Evolutionary conservation across 35 echinoderm and acorn worm species (phyloP).

Genomic region (Amphiura filiformis): DNA sequence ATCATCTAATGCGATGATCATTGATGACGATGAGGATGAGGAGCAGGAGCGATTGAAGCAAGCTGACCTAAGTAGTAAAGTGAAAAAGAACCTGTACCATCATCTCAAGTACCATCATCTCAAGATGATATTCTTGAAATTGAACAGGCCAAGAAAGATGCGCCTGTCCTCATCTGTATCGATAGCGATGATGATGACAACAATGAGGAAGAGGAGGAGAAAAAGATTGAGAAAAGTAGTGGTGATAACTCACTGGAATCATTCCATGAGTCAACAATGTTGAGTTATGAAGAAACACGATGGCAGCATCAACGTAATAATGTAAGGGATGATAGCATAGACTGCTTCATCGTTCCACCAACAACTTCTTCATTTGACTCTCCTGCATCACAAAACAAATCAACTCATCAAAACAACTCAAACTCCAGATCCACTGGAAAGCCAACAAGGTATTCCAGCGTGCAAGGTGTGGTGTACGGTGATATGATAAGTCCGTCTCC

Average conservation of each 20-base stretch:
- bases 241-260: neutral
- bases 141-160: neutral
- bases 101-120: too few species aligned
- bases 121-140: constrained; percentile 1
- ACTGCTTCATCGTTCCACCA: too few species aligned
- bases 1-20: neutral
- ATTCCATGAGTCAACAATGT: neutral
- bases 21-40: neutral
- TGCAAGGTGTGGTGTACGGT: too few species aligned
- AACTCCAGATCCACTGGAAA: too few species aligned
- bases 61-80: neutral
- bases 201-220: neutral
- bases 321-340: too few species aligned
- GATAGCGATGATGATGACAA: neutral
- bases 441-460: too few species aligned
- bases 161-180: neutral
- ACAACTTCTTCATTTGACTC: too few species aligned
- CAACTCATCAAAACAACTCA: too few species aligned
- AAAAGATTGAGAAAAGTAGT: neutral
- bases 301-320: neutral
- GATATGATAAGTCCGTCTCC: too few species aligned
- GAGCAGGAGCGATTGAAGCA: neutral
- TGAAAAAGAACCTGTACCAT: neutral
- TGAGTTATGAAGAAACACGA: neutral
- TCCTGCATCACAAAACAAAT: too few species aligned